These are phyloP conservation scores for Emydocephalus ijimae DNA, from an alignment of 2,113 vertebrate genomes.

Conservation along the genomic window DNA sequence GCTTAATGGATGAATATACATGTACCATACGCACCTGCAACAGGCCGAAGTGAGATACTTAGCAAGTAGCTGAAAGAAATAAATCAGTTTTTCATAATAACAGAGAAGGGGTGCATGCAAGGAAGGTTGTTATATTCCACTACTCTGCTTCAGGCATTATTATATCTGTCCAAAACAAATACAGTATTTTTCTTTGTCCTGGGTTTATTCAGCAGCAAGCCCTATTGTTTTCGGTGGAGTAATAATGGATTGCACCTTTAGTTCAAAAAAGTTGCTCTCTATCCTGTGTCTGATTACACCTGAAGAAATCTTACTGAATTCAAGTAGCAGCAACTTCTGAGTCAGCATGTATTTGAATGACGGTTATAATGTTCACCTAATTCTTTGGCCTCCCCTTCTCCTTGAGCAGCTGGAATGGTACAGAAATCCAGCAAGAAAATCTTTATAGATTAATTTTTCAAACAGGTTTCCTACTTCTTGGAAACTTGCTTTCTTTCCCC, in stretches of 20 bases:
- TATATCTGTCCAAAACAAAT: not conserved
- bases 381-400: not conserved
- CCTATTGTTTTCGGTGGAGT: not conserved
- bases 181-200: not conserved
- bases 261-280: not conserved
- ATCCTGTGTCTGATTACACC: not conserved
- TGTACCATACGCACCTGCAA: not conserved
- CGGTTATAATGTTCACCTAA: not conserved
- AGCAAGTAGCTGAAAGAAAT: not conserved
- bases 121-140: not conserved
- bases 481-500: not conserved
- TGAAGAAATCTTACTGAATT: not conserved
- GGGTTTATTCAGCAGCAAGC: not conserved
- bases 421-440: not conserved
- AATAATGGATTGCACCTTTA: not conserved
- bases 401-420: not conserved
- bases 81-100: not conserved
- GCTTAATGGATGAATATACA: constrained; percentile 26
- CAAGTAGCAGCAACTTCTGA: not conserved
- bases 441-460: not conserved
- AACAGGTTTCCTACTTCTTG: not conserved
- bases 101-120: not conserved
- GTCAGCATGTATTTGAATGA: not conserved
- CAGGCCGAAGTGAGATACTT: constrained; percentile 27
- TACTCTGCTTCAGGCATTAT: not conserved